A percentile compares a stretch with the other conserved stretches of the same genome.
phyloP scores from a whole-genome alignment of 2,797 vertebrate species.

The Austrolebias charrua region DNA sequence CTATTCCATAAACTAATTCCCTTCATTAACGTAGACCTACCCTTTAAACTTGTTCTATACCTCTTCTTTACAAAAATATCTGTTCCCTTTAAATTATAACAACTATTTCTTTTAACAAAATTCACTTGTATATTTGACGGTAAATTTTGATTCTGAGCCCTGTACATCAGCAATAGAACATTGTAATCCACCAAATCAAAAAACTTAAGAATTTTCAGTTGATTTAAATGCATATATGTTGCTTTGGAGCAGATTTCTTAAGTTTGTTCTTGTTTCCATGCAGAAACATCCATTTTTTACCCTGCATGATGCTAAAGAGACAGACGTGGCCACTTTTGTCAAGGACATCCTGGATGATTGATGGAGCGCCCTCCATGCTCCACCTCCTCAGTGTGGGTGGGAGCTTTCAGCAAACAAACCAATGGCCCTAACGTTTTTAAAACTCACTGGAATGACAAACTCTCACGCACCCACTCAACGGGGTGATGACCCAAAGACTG shows the following conservation, averaged over 20 bases:
- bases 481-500: conserved; percentile 64
- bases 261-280: background rate
- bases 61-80: too few relatives aligned
- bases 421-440: conserved; percentile 54
- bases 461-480: conserved; percentile 56
- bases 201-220: too few relatives aligned
- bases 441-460: conserved; percentile 77
- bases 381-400: conserved; percentile 49
- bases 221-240: background rate
- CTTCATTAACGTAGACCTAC: too few relatives aligned
- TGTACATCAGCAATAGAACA: too few relatives aligned
- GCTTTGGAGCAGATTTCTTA: background rate
- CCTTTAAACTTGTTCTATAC: too few relatives aligned
- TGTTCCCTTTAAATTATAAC: too few relatives aligned
- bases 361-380: conserved; percentile 55
- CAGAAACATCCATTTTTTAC: conserved; percentile 94
- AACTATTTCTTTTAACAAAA: too few relatives aligned
- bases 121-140: too few relatives aligned
- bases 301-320: conserved; percentile 94
- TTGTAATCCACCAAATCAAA: too few relatives aligned
- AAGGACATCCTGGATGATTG: conserved; percentile 92
- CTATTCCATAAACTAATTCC: too few relatives aligned
- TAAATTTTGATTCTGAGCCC: too few relatives aligned
- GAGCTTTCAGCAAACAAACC: conserved; percentile 60
- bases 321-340: conserved; percentile 96